Conservation (phyloP, 2,113 vertebrate genomes). For the Cromileptes altivelis region DNA sequence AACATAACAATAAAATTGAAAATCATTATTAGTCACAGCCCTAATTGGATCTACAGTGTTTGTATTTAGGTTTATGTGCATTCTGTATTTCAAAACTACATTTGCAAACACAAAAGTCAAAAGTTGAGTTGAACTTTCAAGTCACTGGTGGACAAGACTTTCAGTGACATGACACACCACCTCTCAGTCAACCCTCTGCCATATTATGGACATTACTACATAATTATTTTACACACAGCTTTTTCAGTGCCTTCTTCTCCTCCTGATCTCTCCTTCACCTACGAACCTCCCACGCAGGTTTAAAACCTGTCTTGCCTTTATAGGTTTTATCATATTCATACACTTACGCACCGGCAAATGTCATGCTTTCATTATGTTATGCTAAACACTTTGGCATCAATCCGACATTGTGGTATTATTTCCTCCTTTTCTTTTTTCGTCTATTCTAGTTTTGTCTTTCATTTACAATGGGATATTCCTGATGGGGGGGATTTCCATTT, state of each 20-base stretch:
- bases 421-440: conserved; percentile 36
- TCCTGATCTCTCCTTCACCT: conserved; percentile 34
- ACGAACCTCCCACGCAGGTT: conserved; percentile 29
- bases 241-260: conserved; percentile 6
- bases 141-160: background rate
- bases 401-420: conserved; percentile 51
- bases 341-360: conserved; percentile 20
- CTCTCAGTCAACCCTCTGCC: background rate
- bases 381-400: conserved; percentile 70
- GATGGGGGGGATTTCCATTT: conserved; percentile 72
- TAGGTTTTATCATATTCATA: conserved; percentile 18
- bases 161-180: background rate
- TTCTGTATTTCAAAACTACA: background rate
- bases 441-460: conserved; percentile 67
- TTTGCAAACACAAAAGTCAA: background rate
- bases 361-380: conserved; percentile 54
- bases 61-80: background rate
- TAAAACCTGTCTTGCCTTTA: conserved; percentile 14
- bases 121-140: background rate
- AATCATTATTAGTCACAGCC: background rate
- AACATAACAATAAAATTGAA: background rate
- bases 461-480: conserved; percentile 78
- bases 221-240: conserved; percentile 13
- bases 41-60: background rate
- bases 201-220: conserved; percentile 1